Conservation (phyloP, 2,113 vertebrate genomes). For the Origma solitaria region DNA sequence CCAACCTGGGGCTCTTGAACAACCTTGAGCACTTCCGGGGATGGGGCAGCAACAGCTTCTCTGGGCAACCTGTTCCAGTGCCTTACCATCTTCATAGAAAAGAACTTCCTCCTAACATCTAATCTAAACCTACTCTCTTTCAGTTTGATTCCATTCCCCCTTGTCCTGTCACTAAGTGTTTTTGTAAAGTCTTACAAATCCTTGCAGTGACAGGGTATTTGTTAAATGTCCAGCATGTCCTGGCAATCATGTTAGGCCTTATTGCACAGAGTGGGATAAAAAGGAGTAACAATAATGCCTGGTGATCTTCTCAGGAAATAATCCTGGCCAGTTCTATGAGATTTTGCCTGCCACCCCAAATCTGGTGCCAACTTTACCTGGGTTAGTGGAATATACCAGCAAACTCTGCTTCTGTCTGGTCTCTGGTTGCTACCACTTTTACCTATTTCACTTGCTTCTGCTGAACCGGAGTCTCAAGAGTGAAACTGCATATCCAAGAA, state of each 20-base stretch:
- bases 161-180: not conserved
- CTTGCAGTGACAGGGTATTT: not conserved
- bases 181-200: not conserved
- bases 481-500: not conserved
- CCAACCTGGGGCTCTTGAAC: not conserved
- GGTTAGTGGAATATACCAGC: not conserved
- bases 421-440: not conserved
- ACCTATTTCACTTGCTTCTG: rapidly evolving
- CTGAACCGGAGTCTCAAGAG: not conserved
- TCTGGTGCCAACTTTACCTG: not conserved
- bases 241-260: not conserved
- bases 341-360: not conserved
- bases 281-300: not conserved
- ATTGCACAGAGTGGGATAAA: not conserved
- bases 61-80: not conserved
- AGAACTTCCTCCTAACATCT: not conserved
- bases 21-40: not conserved
- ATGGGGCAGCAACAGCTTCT: not conserved
- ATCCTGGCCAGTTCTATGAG: not conserved
- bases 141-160: not conserved
- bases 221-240: not conserved
- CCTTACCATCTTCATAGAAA: not conserved
- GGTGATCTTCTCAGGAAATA: not conserved
- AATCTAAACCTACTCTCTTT: not conserved
- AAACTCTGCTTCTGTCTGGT: not conserved